A percentile compares a stretch with the other conserved stretches of the same genome.
Evolutionary conservation across 2,113 vertebrate genomes (phyloP).

Genomic region (Kryptolebias marmoratus): DNA sequence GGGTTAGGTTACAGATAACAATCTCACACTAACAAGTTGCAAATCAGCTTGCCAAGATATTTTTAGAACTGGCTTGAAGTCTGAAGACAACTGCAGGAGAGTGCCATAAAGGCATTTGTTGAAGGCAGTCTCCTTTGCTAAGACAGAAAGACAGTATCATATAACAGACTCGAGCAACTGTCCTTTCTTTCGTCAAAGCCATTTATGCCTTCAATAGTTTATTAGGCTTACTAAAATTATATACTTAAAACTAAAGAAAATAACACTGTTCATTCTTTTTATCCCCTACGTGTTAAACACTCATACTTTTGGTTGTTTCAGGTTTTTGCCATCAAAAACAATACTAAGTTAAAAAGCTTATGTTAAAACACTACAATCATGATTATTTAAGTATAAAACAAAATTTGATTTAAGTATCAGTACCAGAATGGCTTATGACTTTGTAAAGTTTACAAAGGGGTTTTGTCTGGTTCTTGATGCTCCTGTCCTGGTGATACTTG

Average conservation of each 20-base stretch:
- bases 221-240: neutral
- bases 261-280: neutral
- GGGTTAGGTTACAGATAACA: conserved; percentile 29
- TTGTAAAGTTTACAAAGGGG: neutral
- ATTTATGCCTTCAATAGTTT: neutral
- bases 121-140: conserved; percentile 13
- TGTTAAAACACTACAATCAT: neutral
- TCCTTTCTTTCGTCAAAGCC: conserved; percentile 8
- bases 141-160: conserved; percentile 7
- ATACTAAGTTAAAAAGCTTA: neutral
- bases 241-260: neutral
- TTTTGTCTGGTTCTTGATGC: conserved; percentile 9
- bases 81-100: conserved; percentile 27
- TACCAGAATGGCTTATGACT: neutral
- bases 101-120: neutral
- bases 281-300: conserved; percentile 4
- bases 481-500: neutral
- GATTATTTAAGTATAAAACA: neutral
- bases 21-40: conserved; percentile 2
- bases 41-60: conserved; percentile 36
- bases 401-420: conserved; percentile 1
- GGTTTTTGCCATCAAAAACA: neutral
- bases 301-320: neutral
- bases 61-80: conserved; percentile 25
- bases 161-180: neutral